Conservation (phyloP, 1,140 invertebrate species). For the Dysdera silvatica region DNA sequence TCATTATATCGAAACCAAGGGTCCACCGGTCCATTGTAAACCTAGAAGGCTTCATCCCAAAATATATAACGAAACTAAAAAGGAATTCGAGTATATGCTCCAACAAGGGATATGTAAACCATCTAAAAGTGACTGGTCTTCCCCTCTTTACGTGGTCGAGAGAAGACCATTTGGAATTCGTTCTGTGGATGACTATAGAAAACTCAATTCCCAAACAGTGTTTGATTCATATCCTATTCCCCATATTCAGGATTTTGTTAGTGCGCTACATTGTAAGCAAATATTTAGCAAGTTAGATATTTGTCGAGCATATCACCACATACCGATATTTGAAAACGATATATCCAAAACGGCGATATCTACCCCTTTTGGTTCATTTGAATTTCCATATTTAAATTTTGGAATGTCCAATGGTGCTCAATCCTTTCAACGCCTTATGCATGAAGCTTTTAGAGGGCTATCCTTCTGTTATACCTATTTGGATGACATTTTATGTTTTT, state of each 20-base stretch:
- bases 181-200: constrained; percentile 33
- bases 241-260: constrained; percentile 26
- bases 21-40: background rate
- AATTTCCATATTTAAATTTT: constrained; percentile 1
- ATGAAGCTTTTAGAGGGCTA: background rate
- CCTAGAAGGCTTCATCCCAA: constrained; percentile 7
- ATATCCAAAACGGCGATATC: background rate
- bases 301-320: background rate
- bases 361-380: background rate
- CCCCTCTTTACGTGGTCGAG: constrained; percentile 31
- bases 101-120: constrained; percentile 37
- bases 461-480: background rate
- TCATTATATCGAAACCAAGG: constrained; percentile 20
- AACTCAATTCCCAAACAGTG: constrained; percentile 32
- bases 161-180: constrained; percentile 29
- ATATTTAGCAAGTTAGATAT: constrained; percentile 2
- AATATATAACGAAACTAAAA: constrained; percentile 6
- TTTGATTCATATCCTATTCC: constrained; percentile 44
- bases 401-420: background rate
- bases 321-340: background rate
- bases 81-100: constrained; percentile 35
- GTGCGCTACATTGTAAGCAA: background rate
- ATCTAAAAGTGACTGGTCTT: constrained; percentile 44
- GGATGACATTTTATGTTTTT: constrained; percentile 5
- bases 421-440: constrained; percentile 1